Evolutionary conservation across 2,888 invertebrate species (phyloP).

Genomic region (Teleiodes luculella): DNA sequence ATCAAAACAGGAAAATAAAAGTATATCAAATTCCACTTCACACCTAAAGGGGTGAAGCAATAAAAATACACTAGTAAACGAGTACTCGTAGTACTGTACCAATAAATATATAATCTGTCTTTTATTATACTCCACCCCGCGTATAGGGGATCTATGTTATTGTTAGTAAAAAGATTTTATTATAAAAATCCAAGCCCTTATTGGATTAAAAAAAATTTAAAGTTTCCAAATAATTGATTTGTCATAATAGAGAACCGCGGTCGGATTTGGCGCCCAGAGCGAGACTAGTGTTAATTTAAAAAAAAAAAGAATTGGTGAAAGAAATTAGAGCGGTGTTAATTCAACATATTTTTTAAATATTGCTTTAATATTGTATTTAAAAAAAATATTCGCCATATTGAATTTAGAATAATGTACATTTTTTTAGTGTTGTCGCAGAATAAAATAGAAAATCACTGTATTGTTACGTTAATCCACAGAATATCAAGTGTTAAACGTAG

Average conservation of each 20-base stretch:
- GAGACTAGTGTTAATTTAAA: background rate
- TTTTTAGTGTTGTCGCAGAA: too few species aligned
- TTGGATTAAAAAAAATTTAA: slow-evolving; percentile 6
- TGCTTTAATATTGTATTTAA: too few species aligned
- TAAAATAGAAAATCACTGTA: too few species aligned
- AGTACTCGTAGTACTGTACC: too few species aligned
- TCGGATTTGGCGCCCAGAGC: slow-evolving; percentile 5
- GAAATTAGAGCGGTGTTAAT: background rate
- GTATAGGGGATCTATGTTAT: background rate
- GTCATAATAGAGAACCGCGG: background rate
- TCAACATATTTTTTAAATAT: too few species aligned
- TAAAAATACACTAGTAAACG: background rate
- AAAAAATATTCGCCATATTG: too few species aligned
- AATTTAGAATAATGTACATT: too few species aligned
- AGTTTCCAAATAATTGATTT: slow-evolving; percentile 10
- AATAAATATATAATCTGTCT: slow-evolving; percentile 14
- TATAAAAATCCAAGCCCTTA: slow-evolving; percentile 1
- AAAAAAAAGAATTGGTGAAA: background rate
- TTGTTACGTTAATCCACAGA: too few species aligned
- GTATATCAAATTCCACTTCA: background rate
- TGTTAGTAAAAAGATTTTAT: background rate
- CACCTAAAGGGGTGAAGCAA: background rate
- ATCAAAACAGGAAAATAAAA: background rate
- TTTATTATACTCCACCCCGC: slow-evolving; percentile 11
- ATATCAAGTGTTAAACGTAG: too few species aligned